These are phyloP conservation scores for Cabera pusaria DNA, from an alignment of 2,888 invertebrate species.

Conservation along the genomic window DNA sequence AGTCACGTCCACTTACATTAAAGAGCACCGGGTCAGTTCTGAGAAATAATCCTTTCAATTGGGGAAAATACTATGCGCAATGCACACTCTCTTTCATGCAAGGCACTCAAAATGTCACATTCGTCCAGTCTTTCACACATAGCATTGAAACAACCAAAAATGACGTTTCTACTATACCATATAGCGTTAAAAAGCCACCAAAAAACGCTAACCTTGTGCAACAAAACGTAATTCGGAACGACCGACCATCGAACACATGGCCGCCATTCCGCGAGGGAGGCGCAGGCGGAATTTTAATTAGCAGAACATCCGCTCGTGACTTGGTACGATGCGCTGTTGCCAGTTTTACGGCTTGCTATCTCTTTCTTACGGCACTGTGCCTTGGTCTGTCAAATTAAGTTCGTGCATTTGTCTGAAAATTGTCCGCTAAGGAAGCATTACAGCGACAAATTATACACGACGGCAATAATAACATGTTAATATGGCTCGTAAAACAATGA, in stretches of 20 bases:
- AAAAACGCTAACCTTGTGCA: slow-evolving; percentile 79
- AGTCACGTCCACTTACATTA: slow-evolving; percentile 67
- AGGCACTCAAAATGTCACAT: slow-evolving; percentile 55
- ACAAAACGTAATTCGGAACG: slow-evolving; percentile 77
- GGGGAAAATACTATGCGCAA: slow-evolving; percentile 61
- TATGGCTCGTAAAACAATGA: slow-evolving; percentile 47
- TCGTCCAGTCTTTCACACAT: slow-evolving; percentile 66
- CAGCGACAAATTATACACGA: slow-evolving; percentile 20
- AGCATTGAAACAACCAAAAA: slow-evolving; percentile 52
- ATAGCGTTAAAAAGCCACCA: slow-evolving; percentile 57
- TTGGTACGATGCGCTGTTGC: slow-evolving; percentile 74
- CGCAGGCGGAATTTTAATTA: slow-evolving; percentile 84
- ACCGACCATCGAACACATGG: slow-evolving; percentile 79
- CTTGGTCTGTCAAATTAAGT: slow-evolving; percentile 45
- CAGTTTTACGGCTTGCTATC: slow-evolving; percentile 61
- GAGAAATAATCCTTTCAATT: slow-evolving; percentile 61
- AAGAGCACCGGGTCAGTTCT: slow-evolving; percentile 81
- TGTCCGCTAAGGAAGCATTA: slow-evolving; percentile 7
- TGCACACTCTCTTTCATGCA: slow-evolving; percentile 53
- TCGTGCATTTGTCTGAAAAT: slow-evolving; percentile 16
- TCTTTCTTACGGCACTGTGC: slow-evolving; percentile 52
- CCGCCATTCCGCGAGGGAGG: slow-evolving; percentile 83
- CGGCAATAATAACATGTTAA: slow-evolving; percentile 30
- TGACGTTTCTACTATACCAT: slow-evolving; percentile 50
- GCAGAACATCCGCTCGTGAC: slow-evolving; percentile 83